A percentile compares a stretch with the other conserved stretches of the same genome.
These are phyloP conservation scores for Ophiothrix spiculata DNA, from an alignment of 35 echinoderm and acorn worm genomes.

Conservation along the genomic window DNA sequence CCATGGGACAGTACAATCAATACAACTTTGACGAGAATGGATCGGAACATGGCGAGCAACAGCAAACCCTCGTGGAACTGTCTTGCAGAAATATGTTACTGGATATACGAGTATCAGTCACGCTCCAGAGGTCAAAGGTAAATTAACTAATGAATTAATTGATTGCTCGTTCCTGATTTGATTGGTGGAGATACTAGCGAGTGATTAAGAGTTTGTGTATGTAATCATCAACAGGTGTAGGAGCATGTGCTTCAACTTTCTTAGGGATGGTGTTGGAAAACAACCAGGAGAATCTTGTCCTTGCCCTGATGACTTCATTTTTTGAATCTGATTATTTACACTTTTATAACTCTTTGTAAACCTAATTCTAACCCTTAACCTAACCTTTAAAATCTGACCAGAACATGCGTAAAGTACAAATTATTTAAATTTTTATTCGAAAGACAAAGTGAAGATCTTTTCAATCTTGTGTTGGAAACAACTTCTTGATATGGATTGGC, in stretches of 20 bases:
- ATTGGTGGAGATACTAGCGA: background rate
- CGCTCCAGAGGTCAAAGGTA: conserved; percentile 1
- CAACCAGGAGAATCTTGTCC: too few species aligned
- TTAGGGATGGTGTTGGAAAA: too few species aligned
- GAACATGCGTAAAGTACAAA: too few species aligned
- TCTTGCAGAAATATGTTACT: background rate
- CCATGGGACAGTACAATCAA: background rate
- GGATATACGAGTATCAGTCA: conserved; percentile 1
- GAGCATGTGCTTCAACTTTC: background rate
- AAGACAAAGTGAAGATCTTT: too few species aligned
- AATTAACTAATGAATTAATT: too few species aligned
- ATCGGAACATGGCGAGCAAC: background rate
- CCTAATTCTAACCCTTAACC: too few species aligned
- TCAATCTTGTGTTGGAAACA: too few species aligned
- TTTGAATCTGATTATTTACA: too few species aligned
- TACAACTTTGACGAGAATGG: background rate
- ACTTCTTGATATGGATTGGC: too few species aligned
- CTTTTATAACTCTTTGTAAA: too few species aligned
- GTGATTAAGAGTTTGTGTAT: background rate
- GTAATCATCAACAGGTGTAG: background rate
- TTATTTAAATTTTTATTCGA: background rate
- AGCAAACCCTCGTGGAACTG: background rate
- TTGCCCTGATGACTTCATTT: too few species aligned
- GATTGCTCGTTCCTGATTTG: background rate
- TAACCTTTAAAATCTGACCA: too few species aligned